phyloP scores from a whole-genome alignment of 2,113 vertebrate genomes.

The Lanius collurio region DNA sequence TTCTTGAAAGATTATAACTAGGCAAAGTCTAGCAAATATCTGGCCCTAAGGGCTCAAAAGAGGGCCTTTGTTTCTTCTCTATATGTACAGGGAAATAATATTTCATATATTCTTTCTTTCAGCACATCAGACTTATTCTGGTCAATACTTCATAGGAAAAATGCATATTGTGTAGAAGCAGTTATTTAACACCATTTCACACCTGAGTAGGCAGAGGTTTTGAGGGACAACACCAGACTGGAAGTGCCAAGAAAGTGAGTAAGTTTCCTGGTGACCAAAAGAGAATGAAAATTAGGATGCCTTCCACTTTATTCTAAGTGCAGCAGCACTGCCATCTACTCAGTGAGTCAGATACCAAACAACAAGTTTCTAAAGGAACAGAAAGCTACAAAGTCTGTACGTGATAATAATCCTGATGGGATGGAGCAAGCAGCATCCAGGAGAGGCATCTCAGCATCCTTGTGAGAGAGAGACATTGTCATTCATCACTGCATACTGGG shows the following conservation, averaged over 20 bases:
- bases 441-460: not conserved
- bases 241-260: not conserved
- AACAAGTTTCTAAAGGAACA: not conserved
- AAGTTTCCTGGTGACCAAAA: not conserved
- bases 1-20: not conserved
- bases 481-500: not conserved
- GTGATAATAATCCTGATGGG: not conserved
- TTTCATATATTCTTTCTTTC: not conserved
- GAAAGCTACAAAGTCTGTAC: not conserved
- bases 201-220: not conserved
- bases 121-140: not conserved
- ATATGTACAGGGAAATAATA: not conserved
- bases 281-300: not conserved
- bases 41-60: not conserved
- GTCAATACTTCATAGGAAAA: not conserved
- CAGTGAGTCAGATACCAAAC: not conserved
- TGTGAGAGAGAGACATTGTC: not conserved
- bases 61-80: not conserved
- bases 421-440: not conserved
- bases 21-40: not conserved
- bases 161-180: not conserved
- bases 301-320: not conserved
- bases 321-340: not conserved
- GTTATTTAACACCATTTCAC: not conserved
- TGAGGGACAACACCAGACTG: not conserved